Conservation (phyloP, 2,113 vertebrate species). For the Dromas ardeola region DNA sequence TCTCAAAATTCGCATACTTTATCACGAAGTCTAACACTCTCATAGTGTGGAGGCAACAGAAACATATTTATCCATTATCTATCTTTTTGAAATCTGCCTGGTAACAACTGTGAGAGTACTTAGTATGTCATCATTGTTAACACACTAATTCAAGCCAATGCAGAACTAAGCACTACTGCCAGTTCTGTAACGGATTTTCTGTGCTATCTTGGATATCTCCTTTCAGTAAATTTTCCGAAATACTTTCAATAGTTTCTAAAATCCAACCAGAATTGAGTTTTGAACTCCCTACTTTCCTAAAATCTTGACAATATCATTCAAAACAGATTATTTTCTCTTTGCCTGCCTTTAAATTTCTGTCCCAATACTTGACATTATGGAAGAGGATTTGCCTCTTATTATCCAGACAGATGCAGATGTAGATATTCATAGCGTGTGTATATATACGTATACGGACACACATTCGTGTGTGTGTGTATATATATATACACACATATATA, state of each 20-base stretch:
- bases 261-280: background rate
- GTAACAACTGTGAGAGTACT: background rate
- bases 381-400: background rate
- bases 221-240: background rate
- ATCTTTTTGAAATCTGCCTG: background rate
- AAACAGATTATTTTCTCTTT: background rate
- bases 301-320: background rate
- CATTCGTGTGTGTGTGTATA: background rate
- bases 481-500: background rate
- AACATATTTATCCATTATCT: background rate
- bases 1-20: background rate
- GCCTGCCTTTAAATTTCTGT: background rate
- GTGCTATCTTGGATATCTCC: background rate
- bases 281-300: background rate
- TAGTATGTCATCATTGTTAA: background rate
- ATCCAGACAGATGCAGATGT: background rate
- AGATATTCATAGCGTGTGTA: background rate
- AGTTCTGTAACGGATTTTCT: background rate
- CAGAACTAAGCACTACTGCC: background rate
- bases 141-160: background rate
- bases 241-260: background rate
- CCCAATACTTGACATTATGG: background rate
- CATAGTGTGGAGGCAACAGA: fast-evolving
- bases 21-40: background rate
- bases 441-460: background rate